Evolutionary conservation across 2,888 invertebrate species (phyloP), one percentile per base, ranked within the genome.

Genomic region (Idaea dimidiata): DNA sequence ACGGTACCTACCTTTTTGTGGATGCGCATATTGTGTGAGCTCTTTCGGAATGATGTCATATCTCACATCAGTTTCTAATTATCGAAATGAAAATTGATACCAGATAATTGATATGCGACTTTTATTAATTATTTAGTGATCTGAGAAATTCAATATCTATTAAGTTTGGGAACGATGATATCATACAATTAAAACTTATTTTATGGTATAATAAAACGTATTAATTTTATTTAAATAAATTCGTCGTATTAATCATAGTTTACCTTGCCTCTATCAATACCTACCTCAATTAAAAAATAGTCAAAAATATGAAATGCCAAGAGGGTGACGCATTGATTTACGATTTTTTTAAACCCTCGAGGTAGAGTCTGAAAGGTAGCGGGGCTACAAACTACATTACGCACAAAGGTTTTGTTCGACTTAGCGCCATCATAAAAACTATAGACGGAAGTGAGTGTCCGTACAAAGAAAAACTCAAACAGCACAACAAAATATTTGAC

Each of bases 371-470:
- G 59, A 58, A 57, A 60, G 60, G 62, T 57, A 67, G 71, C 81
- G 86, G 84, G 86, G 84, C 83, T 88, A 80, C 72, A 72, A 74
- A 80, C 79, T 82, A 60, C 59, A 59, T 62, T 58, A 18, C 56
- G 18, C 56, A 56, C 82, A 81, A 76, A 73, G 74, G 83, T 79
- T 84, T 89, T 88, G 87, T 83, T 76, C 81, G 80, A 84, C 78
- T 86, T 87, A 91, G 91, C 92, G 92, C 92, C 92, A 86, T 83
- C 82, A 88, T 82, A 87, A 90, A 90, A 86, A 86, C 83, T 74
- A 81, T 77, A 86, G 91, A 89, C 90, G 90, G 91, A 91, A 92
- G 91, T 91, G 86, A 81, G 78, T 80, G 76, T 84, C 89, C 91
- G 76, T 84, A 90, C 91, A 91, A 91, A 90, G 90, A 84, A 76